Evolutionary conservation across 1,140 invertebrate genomes (phyloP).

Genomic region (Drosophila parvula): DNA sequence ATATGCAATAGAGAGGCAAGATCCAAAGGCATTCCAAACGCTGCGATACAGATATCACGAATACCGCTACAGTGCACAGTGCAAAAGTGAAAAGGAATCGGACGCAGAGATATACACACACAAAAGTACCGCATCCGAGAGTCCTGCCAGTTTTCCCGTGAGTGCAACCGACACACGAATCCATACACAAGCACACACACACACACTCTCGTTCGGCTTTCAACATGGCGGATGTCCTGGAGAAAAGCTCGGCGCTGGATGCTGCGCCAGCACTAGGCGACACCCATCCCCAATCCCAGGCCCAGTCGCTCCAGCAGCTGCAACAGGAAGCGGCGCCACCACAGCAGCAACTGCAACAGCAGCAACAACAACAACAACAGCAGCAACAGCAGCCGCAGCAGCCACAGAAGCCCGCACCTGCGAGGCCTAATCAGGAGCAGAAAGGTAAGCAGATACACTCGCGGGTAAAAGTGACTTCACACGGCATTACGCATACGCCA

Average conservation of each 20-base stretch:
- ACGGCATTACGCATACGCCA: conserved; percentile 65
- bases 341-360: conserved; percentile 23
- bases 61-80: conserved; percentile 17
- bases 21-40: conserved; percentile 32
- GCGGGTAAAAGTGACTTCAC: conserved; percentile 38
- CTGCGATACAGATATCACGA: conserved; percentile 12
- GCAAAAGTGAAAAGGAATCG: conserved; percentile 44
- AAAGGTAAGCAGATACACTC: conserved; percentile 56
- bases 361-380: conserved; percentile 36
- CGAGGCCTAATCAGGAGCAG: conserved; percentile 65
- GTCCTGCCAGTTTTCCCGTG: conserved; percentile 54
- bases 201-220: conserved; percentile 59
- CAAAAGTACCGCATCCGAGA: conserved; percentile 49
- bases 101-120: conserved; percentile 47
- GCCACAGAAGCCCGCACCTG: conserved; percentile 42
- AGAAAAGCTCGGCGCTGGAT: conserved; percentile 82
- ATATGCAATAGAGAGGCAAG: conserved; percentile 19
- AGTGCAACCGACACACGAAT: conserved; percentile 51
- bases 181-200: conserved; percentile 30
- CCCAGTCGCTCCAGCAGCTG: conserved; percentile 32
- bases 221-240: conserved; percentile 83
- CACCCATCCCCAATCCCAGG: conserved; percentile 35
- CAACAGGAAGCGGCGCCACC: conserved; percentile 55
- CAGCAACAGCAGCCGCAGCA: conserved; percentile 28
- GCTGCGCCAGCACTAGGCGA: conserved; percentile 62